Base-by-base conservation (phyloP, 2,797 vertebrate species). In the Lagorchestes hirsutus region DNA sequence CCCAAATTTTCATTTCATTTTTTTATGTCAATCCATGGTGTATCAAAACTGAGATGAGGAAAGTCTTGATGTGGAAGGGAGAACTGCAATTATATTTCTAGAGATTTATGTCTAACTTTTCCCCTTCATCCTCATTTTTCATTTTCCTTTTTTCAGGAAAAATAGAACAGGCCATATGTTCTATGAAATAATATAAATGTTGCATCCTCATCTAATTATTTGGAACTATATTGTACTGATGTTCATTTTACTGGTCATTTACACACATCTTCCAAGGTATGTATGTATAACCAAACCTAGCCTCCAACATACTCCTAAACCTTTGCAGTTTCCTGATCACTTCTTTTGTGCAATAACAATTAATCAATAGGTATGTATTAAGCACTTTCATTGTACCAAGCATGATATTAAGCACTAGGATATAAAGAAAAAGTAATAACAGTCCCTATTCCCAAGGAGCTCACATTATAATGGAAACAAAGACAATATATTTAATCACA, bases 161-260 rank as follows among this genome's bases (percentile, higher is more conserved):
- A 96, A 74, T 52, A 16, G 54, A 92, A n/a, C 31, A 74, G 27
- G 91, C 3, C 12, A 62, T 59, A 82, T 28, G 16, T 93, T 93
- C 92, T 54, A 13, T 93, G 29, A 95, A 92, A 95, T 50, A 56
- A 93, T 92, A 56, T 28, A 34, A 95, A 93, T 0, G 54, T 13
- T 90, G 28, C 59, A 5, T 57, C 58, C 6, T 52, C 16, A 82
- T 5, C 82, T 52, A 94, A 24, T 4, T 24, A 90, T 67, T 54
- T 18, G 13, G 93, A 93, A 96, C 34, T 31, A 91, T 92, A 58
- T 94, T 31, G 9, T 91, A 82, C 8, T 91, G 46, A 58, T 50
- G 54, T 94, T 90, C 10, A 91, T 5, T 10, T 5, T 28, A 93
- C 87, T 94, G 18, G 18, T 58, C 4, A 2, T 58, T 90, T 95